Percentiles rank a stretch among this genome's conserved stretches.
These are phyloP conservation scores for Urechis unicinctus DNA, from an alignment of 2,888 invertebrate genomes.

Conservation along the genomic window DNA sequence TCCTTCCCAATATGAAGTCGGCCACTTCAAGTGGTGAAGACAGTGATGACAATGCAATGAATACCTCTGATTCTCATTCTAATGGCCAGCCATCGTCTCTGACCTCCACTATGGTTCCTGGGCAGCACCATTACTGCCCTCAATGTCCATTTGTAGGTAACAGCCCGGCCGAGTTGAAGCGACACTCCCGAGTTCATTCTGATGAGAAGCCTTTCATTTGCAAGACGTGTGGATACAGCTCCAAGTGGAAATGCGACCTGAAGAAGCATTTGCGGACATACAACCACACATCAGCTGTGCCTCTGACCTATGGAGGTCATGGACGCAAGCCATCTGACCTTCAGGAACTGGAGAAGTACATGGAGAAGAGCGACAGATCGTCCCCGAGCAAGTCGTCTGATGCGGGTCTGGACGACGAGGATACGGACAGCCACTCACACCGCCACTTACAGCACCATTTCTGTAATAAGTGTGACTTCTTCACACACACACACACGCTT, in stretches of 20 bases:
- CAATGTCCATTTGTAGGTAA: slow-evolving; percentile 42
- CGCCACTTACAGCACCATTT: too few species aligned
- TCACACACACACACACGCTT: background rate
- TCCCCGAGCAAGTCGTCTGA: background rate
- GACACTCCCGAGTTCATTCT: slow-evolving; percentile 42
- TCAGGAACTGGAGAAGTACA: background rate
- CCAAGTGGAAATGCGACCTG: slow-evolving; percentile 47
- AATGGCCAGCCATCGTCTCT: background rate
- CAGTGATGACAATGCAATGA: background rate
- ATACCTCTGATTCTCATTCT: background rate
- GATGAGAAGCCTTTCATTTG: slow-evolving; percentile 46
- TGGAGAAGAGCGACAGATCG: background rate
- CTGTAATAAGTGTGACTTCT: background rate
- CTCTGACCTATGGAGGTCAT: slow-evolving; percentile 13
- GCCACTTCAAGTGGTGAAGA: background rate
- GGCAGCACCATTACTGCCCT: slow-evolving; percentile 32
- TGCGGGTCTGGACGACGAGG: background rate
- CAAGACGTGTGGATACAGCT: slow-evolving; percentile 40
- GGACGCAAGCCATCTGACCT: slow-evolving; percentile 7
- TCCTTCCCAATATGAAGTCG: slow-evolving; percentile 12
- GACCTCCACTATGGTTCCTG: background rate
- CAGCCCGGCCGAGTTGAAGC: slow-evolving; percentile 42
- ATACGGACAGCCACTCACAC: too few species aligned
- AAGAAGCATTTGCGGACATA: slow-evolving; percentile 46
- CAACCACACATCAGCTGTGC: slow-evolving; percentile 26